Percentiles rank a stretch among this genome's conserved stretches.
Evolutionary conservation across 2,113 vertebrate genomes (phyloP).

Genomic region (Lepus timidus): DNA sequence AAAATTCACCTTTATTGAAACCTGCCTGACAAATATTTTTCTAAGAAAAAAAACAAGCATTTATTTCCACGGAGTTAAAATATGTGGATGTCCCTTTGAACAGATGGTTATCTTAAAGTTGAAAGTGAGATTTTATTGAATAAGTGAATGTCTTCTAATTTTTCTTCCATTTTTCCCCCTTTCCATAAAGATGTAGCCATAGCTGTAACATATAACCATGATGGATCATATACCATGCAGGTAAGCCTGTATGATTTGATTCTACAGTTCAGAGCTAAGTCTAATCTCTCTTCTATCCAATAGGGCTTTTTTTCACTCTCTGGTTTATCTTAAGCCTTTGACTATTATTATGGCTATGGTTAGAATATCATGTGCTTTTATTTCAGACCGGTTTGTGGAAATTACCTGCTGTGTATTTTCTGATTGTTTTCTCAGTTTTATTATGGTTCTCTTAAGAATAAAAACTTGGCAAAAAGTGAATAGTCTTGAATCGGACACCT

Average conservation of each 20-base stretch:
- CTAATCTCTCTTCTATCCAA: neutral
- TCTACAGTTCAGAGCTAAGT: neutral
- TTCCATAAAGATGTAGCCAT: constrained; percentile 90
- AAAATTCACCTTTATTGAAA: neutral
- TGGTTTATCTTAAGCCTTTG: constrained; percentile 32
- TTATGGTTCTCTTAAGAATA: constrained; percentile 34
- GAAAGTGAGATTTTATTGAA: constrained; percentile 48
- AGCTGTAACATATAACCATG: constrained; percentile 91
- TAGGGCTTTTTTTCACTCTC: neutral
- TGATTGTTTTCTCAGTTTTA: constrained; percentile 27
- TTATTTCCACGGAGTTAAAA: constrained; percentile 44
- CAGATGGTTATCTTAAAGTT: neutral
- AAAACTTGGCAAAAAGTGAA: neutral
- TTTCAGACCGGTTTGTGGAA: constrained; percentile 31
- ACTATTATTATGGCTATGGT: neutral
- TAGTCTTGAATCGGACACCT: neutral
- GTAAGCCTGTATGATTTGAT: constrained; percentile 84
- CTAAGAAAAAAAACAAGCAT: neutral
- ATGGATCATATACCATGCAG: constrained; percentile 95
- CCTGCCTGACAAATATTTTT: neutral
- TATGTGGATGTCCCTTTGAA: neutral
- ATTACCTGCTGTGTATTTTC: neutral
- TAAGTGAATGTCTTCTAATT: constrained; percentile 60
- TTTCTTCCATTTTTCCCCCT: constrained; percentile 24
- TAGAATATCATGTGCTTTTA: constrained; percentile 18